Base-by-base conservation (phyloP, 2,113 vertebrate species). In the Corythoichthys intestinalis region DNA sequence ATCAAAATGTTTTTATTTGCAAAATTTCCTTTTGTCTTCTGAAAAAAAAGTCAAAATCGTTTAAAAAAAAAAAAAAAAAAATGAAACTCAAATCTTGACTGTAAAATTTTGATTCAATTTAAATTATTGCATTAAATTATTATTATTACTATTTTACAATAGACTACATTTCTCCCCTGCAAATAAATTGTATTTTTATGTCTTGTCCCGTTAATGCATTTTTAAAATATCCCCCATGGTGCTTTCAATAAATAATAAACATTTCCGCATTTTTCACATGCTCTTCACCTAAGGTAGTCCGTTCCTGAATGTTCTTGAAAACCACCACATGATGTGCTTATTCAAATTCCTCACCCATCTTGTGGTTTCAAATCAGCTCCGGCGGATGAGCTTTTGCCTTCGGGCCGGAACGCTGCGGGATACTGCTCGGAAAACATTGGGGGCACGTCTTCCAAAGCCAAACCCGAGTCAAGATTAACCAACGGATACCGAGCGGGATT, bases 161-260 rank as follows among this genome's bases (percentile, higher is more conserved):
- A 28, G 20, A 28, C 20, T 28, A 28, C 20, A 28, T 28, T 28
- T 28, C 20, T 28, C 20, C 20, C 20, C 20, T 28, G 41, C 6
- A 44, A 44, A 44, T 44, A 1, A 28, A 28, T 1, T 44, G 75
- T 66, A 11, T 53, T 20, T 17, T 14, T n/a, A 2, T 67, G 70
- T 67, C 71, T 78, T 72, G 17, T 70, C 71, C 20, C 67, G 70
- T 64, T 69, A 81, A 76, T 17, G 75, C 75, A 71, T 74, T 67
- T 71, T 79, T 46, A 7, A 39, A 81, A 70, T 78, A 74, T 76
- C 75, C 72, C 74, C 79, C 59, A 77, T 76, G 85, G 86, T 90
- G 86, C 88, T 89, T 86, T 87, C 77, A 75, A 78, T 85, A 77
- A 73, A 75, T 81, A 78, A 70, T 91, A 90, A 89, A 90, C 53